phyloP scores from a whole-genome alignment of 2,797 vertebrate species.

The Protosalanx chinensis region DNA sequence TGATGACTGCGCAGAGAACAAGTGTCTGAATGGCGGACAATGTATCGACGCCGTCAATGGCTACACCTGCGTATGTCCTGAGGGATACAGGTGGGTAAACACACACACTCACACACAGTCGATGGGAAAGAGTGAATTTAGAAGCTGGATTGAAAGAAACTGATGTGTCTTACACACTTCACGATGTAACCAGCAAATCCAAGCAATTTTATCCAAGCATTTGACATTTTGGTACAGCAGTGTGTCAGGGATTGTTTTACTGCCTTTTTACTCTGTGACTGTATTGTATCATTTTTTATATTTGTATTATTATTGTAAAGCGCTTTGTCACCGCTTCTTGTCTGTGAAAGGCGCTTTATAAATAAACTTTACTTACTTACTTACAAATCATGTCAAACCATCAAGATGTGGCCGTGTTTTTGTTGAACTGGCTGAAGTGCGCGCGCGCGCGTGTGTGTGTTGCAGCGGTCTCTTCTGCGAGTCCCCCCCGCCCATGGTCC shows the following conservation, averaged over 20 bases:
- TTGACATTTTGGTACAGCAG: no score
- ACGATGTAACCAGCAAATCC: neutral
- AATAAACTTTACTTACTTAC: no score
- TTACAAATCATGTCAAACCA: neutral
- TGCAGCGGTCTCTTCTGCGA: constrained; percentile 93
- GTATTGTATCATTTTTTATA: no score
- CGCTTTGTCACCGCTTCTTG: no score
- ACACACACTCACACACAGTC: constrained; percentile 2
- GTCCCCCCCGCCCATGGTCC: constrained; percentile 91
- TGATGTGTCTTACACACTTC: neutral
- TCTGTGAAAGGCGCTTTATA: no score
- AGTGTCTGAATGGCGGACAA: constrained; percentile 90
- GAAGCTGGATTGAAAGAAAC: no score
- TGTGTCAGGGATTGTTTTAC: no score
- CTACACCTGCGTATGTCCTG: constrained; percentile 90
- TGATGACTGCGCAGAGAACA: constrained; percentile 94
- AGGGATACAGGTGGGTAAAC: constrained; percentile 85
- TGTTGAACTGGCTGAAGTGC: constrained; percentile 12
- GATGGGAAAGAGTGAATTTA: no score
- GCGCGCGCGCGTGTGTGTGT: constrained; percentile 28
- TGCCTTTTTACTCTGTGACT: no score
- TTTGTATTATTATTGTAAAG: no score
- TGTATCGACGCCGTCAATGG: constrained; percentile 93
- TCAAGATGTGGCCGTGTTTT: constrained; percentile 16
- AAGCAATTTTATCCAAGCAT: no score